Evolutionary conservation across 2,113 vertebrate species (phyloP).

Genomic region (Leucopsar rothschildi): DNA sequence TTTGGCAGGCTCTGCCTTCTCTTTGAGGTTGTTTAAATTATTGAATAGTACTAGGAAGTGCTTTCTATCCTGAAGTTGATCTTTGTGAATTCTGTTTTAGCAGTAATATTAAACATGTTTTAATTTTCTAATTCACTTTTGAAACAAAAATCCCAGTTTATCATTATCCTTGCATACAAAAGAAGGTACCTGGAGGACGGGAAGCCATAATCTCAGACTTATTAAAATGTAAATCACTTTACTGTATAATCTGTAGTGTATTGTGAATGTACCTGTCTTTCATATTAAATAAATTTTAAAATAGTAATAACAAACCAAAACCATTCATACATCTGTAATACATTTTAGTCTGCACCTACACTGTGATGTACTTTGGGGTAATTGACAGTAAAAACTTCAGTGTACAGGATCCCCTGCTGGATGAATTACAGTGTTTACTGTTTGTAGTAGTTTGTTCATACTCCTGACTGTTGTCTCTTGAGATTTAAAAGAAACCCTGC

Average conservation of each 20-base stretch:
- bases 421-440: conserved; percentile 38
- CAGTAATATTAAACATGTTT: neutral
- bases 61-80: neutral
- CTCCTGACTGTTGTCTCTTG: conserved; percentile 13
- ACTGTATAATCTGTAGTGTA: neutral
- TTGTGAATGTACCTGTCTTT: neutral
- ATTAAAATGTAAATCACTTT: neutral
- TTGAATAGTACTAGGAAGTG: neutral
- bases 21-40: conserved; percentile 30
- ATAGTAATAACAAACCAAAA: conserved; percentile 18
- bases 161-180: neutral
- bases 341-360: conserved; percentile 29
- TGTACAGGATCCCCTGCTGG: neutral
- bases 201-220: neutral
- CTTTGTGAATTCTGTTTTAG: neutral
- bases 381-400: conserved; percentile 43
- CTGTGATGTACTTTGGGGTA: conserved; percentile 50
- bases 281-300: conserved; percentile 23
- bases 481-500: conserved; percentile 30
- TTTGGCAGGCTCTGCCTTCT: neutral
- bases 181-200: neutral
- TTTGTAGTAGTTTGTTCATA: conserved; percentile 9
- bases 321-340: conserved; percentile 49
- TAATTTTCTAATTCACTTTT: neutral
- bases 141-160: neutral